A percentile compares a stretch with the other conserved stretches of the same genome.
phyloP scores from a whole-genome alignment of 2,888 invertebrate species.

The Parnassius glacialis region DNA sequence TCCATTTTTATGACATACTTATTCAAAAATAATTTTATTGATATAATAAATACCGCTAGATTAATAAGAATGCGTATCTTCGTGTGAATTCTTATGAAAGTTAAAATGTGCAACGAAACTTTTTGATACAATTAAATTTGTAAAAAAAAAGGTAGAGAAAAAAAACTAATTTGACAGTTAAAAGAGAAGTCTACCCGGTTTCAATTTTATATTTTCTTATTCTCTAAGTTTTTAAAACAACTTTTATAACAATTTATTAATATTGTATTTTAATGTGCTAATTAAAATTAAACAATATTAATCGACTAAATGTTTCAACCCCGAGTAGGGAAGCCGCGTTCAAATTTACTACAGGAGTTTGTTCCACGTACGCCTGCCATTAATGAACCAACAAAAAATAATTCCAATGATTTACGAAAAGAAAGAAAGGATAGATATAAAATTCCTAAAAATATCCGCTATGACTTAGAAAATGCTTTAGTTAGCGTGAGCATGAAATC shows the following conservation, averaged over 20 bases:
- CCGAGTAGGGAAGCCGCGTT: conserved; percentile 4
- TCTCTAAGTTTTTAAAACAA: conserved; percentile 19
- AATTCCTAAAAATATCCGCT: conserved; percentile 59
- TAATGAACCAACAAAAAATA: conserved; percentile 22
- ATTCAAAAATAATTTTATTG: not conserved
- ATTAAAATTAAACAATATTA: conserved; percentile 6
- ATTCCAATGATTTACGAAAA: conserved; percentile 25
- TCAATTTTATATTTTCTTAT: conserved; percentile 11
- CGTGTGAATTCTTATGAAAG: not conserved
- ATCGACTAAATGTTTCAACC: conserved; percentile 19
- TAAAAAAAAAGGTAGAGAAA: conserved; percentile 16
- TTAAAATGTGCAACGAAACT: conserved; percentile 9
- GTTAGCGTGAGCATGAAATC: conserved; percentile 54
- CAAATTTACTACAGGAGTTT: conserved; percentile 14
- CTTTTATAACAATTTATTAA: conserved; percentile 10
- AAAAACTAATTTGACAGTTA: conserved; percentile 19
- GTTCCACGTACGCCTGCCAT: conserved; percentile 1
- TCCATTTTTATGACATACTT: conserved; percentile 32
- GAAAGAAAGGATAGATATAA: conserved; percentile 48
- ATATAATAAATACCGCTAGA: not conserved
- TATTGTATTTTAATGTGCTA: conserved; percentile 2
- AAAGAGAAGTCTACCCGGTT: conserved; percentile 1
- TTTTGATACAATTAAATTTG: conserved; percentile 4
- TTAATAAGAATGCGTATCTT: too few relatives aligned
- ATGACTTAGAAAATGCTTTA: conserved; percentile 68